Percentiles rank a stretch among this genome's conserved stretches.
phyloP scores from a whole-genome alignment of 1,140 invertebrate genomes.

The Drosophila simulans region DNA sequence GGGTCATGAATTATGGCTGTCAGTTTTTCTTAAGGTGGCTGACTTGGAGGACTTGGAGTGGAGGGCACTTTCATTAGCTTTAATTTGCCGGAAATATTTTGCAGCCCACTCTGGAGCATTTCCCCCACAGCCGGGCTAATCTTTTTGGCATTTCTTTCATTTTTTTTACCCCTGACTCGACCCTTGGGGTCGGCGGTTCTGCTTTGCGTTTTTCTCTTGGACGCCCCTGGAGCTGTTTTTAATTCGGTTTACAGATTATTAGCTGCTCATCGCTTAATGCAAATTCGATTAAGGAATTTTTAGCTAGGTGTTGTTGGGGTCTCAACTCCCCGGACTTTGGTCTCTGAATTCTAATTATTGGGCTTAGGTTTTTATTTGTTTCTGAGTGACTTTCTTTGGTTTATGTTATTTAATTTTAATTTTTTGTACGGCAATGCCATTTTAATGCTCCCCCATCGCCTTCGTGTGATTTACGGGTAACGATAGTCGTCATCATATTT shows the following conservation, averaged over 20 bases:
- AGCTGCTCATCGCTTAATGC: conserved; percentile 76
- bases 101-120: conserved; percentile 20
- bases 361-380: conserved; percentile 13
- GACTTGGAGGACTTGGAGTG: neutral
- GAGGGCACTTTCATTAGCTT: conserved; percentile 81
- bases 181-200: conserved; percentile 47
- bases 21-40: conserved; percentile 77
- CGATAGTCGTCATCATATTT: conserved; percentile 58
- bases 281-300: conserved; percentile 70
- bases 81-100: conserved; percentile 83
- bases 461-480: conserved; percentile 53
- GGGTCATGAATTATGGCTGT: conserved; percentile 78
- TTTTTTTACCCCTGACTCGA: conserved; percentile 8
- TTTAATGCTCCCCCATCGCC: conserved; percentile 55
- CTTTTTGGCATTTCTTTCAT: conserved; percentile 31
- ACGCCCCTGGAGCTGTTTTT: conserved; percentile 69
- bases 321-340: neutral
- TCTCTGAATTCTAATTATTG: conserved; percentile 17
- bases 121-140: conserved; percentile 21
- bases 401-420: conserved; percentile 73
- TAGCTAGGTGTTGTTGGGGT: conserved; percentile 44
- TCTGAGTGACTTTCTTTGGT: conserved; percentile 36
- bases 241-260: conserved; percentile 82
- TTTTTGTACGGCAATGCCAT: conserved; percentile 40
- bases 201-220: conserved; percentile 57